Base-by-base conservation (phyloP, 2,113 vertebrate genomes). In the Myotis davidii region DNA sequence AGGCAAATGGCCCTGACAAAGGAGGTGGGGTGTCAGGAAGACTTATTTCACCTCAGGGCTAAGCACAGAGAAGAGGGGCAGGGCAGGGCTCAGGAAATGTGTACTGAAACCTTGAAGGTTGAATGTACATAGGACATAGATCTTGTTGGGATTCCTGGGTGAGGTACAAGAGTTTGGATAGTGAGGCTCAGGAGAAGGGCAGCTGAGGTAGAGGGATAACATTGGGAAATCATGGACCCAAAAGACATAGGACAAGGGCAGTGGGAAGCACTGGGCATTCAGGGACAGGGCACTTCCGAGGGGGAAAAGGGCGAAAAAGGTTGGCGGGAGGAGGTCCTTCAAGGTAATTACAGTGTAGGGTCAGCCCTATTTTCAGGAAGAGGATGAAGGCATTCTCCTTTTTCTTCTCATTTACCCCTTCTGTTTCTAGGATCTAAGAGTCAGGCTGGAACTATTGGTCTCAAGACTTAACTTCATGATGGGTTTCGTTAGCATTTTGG, bases 1-100 rank as follows among this genome's bases (percentile, higher is more conserved):
- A 83, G 72, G 45, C 74, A 92, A 76, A 92, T 94, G 32, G 34
- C 14, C 45, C 82, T 93, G 70, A 48, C 27, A 42, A 78, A 72
- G 59, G 27, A 59, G 32, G 25, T 13, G 16, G 59, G 54, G 13
- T 17, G 52, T 1, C 23, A 42, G 52, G 14, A 42, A 52, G 25
- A n/a, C 27, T 79, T 48, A 37, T 54, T 56, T 64, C 42, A 45
- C 8, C 23, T 27, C n/a, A 50, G 59, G 11, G 21, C n/a, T 79
- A 29, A 81, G 17, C 56, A 39, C n/a, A 83, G 69, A 95, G 81
- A 25, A 54, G 0, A 83, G 18, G 42, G 69, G 70, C 17, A 84
- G 91, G 78, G 25, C 12, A 50, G 52, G 21, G 65, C 59, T 61
- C 52, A 13, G n/a, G 70, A 90, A 70, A 79, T 3, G 14, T 42